phyloP scores from a whole-genome alignment of 2,113 vertebrate genomes.

The Acanthisitta chloris region DNA sequence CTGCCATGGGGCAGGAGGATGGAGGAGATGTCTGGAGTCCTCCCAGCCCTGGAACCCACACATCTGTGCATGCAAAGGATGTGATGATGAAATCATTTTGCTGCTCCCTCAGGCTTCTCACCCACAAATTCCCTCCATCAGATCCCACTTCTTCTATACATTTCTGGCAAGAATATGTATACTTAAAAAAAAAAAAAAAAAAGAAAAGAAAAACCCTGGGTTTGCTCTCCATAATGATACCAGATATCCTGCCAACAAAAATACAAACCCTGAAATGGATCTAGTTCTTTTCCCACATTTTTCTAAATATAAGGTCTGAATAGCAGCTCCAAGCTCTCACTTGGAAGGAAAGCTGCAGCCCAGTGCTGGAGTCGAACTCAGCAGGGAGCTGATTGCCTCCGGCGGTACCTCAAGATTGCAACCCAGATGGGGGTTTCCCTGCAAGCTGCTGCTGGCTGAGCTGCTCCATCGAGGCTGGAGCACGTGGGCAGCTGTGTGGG shows the following conservation, averaged over 20 bases:
- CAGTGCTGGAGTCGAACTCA: not conserved
- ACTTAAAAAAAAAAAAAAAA: not conserved
- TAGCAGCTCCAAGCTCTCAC: constrained; percentile 21
- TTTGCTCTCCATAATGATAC: constrained; percentile 67
- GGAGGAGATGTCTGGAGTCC: not conserved
- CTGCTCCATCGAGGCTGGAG: not conserved
- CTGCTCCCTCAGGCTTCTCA: constrained; percentile 64
- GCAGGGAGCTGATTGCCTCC: not conserved
- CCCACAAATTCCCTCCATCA: constrained; percentile 38
- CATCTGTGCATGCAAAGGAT: constrained; percentile 41
- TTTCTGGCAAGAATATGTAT: constrained; percentile 64
- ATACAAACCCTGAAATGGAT: constrained; percentile 61
- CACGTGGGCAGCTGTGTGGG: not conserved
- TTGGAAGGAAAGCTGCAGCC: constrained; percentile 21
- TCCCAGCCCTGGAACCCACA: not conserved
- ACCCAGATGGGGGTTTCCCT: not conserved
- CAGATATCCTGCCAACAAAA: constrained; percentile 69
- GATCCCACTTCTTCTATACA: constrained; percentile 4
- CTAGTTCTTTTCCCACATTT: constrained; percentile 66
- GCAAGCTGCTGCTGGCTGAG: not conserved
- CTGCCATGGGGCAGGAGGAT: not conserved
- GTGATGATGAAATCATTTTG: constrained; percentile 62
- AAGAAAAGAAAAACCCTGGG: constrained; percentile 16
- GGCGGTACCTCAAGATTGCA: not conserved
- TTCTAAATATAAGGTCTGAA: constrained; percentile 64